phyloP scores from a whole-genome alignment of 1,140 invertebrate species.

The Cepaea nemoralis region DNA sequence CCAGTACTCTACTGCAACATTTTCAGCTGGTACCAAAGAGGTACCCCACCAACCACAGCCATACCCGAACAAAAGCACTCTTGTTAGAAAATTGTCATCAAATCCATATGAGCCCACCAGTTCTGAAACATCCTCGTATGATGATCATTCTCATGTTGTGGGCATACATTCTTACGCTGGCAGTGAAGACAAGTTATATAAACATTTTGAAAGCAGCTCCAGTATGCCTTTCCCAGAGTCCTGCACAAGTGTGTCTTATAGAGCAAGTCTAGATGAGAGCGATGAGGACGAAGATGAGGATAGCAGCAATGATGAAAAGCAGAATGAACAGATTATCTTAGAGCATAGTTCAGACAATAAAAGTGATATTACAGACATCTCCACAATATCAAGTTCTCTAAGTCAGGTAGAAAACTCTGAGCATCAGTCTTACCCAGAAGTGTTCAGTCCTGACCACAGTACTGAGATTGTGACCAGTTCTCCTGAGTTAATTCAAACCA shows the following conservation, averaged over 20 bases:
- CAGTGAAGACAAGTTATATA: constrained; percentile 32
- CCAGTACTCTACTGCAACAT: too few relatives aligned
- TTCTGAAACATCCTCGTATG: constrained; percentile 37
- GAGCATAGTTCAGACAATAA: background rate
- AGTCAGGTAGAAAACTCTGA: background rate
- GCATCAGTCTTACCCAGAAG: background rate
- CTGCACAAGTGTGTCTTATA: background rate
- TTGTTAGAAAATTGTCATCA: constrained; percentile 43
- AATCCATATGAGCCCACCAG: constrained; percentile 46
- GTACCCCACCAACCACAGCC: background rate
- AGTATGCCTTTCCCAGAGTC: background rate
- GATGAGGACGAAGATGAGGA: constrained; percentile 27
- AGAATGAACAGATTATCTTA: background rate
- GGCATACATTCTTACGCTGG: constrained; percentile 39
- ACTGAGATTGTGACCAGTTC: background rate
- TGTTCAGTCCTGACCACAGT: background rate
- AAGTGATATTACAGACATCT: background rate
- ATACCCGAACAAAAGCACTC: constrained; percentile 28
- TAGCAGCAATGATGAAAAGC: constrained; percentile 16
- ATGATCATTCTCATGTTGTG: constrained; percentile 33
- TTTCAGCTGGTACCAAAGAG: too few relatives aligned
- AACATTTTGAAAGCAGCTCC: background rate
- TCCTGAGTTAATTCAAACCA: background rate
- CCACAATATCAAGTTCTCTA: background rate
- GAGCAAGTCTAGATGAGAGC: constrained; percentile 2